These are phyloP conservation scores for Enteromius radiatus DNA, from an alignment of 2,797 vertebrate genomes.

Conservation along the genomic window DNA sequence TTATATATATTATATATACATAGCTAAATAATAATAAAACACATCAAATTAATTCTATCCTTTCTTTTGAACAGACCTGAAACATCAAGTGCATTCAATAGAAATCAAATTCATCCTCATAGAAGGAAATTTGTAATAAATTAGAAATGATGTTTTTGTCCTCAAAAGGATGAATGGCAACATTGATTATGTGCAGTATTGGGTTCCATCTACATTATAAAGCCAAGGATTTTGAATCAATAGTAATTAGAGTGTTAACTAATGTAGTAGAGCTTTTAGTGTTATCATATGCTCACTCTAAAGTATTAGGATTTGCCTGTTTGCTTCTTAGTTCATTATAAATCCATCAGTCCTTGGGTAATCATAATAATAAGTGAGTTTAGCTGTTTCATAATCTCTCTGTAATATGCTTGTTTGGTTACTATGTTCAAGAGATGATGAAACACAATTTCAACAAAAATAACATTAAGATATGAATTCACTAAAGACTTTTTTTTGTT, in stretches of 20 bases:
- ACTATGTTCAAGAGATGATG: neutral
- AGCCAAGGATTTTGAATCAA: conserved; percentile 32
- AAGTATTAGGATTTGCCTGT: conserved; percentile 32
- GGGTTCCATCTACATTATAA: conserved; percentile 37
- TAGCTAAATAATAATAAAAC: no score
- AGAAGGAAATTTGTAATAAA: conserved; percentile 37
- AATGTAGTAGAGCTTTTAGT: conserved; percentile 26
- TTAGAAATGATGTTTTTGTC: conserved; percentile 40
- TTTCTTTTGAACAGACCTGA: neutral
- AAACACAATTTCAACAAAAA: neutral
- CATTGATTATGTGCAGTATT: conserved; percentile 39
- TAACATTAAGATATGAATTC: neutral
- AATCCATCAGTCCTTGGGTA: neutral
- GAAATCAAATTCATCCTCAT: conserved; percentile 37
- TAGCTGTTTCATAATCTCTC: conserved; percentile 11
- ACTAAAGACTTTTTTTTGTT: neutral
- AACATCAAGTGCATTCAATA: conserved; percentile 42
- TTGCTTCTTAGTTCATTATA: conserved; percentile 40
- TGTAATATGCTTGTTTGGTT: neutral
- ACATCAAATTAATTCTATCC: neutral
- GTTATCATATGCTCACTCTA: conserved; percentile 18
- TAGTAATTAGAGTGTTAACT: conserved; percentile 38
- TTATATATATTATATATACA: no score
- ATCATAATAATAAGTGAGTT: conserved; percentile 24
- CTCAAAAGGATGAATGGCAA: conserved; percentile 25